Evolutionary conservation across 2,888 invertebrate genomes (phyloP), one percentile per base, ranked within the genome.

Genomic region (Scaptomyza cyrtandrae): DNA sequence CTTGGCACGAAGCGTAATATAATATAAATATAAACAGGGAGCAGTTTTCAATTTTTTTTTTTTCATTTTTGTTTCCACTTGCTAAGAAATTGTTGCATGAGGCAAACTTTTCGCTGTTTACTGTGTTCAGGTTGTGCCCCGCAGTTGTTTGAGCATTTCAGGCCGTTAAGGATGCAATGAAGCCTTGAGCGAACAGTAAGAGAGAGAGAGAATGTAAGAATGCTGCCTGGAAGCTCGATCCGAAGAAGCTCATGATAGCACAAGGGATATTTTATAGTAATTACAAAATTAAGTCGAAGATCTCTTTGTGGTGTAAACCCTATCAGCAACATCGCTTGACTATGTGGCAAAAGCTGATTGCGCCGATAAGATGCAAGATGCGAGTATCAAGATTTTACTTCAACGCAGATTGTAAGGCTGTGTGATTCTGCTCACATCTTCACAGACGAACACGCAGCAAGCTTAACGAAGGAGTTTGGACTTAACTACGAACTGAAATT

Each of bases 21-120:
- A 70, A 80, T 71, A 77, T 83, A 81, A 72, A 77, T 83, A 81
- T 69, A 81, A 81, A 75, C 87, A 80, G 81, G 86, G 59, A 72
- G 82, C 85, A 86, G 82, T 84, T 84, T 82, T 86, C 85, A 82
- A 78, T 86, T 73, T 77, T 82, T 66, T 78, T 41, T 53, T 39
- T 69, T 55, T 43, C 49, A 14, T 13, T 48, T 49, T 24, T 61
- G 46, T 24, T 62, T 19, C 37, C 46, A 50, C 33, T 56, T 50
- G 55, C 56, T 60, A 41, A 16, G 37, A 67, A 67, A 61, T 57
- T 60, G 60, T 54, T 66, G 60, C 67, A 73, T 55, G 67, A 29
- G 50, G 68, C 71, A 64, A 24, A 46, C 52, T 60, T 16, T 16
- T 46, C 27, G 27, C 27, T 27, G 46, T 46, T 46, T 10, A n/a